Evolutionary conservation across 2,113 vertebrate genomes (phyloP), one percentile per base, ranked within the genome.

Genomic region (Lutjanus erythropterus): DNA sequence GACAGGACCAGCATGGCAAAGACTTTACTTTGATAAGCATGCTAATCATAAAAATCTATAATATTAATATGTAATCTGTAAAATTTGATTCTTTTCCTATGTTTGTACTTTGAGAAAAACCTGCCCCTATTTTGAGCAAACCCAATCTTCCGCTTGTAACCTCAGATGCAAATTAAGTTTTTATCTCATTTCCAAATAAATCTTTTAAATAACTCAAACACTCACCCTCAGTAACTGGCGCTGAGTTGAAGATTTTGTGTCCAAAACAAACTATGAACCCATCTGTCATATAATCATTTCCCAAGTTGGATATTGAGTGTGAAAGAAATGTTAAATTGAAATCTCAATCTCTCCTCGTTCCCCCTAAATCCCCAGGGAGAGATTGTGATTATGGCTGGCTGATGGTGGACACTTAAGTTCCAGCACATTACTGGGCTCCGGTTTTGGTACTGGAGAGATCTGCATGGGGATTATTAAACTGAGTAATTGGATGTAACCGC

Each of bases 311-410:
- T 71, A 88, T 67, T 78, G 50, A 75, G 58, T 73, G 70, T 68
- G 47, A 84, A 84, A 89, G 66, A 85, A 84, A 89, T 71, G 68
- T 68, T 64, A 75, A 76, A 69, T 59, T 70, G 35, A 79, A 89
- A 82, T 78, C 59, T 82, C 47, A 66, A 39, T 60, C 73, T 71
- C 56, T 73, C 56, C 49, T 83, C 58, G 25, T 83, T 71, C 77
- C 56, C 65, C 47, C 68, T 77, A n/a, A 78, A 64, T 83, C 84
- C 68, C 53, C 21, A 11, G 56, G 73, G 60, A 78, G 12, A 73
- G 67, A 67, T 31, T 60, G 75, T 79, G 73, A 79, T 80, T 82
- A 74, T 18, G 60, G 65, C 69, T 77, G 75, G 81, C 74, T 79
- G 73, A 81, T 69, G 65, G 53, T 64, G 56, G 71, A 60, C 41